Percentiles rank a stretch among this genome's conserved stretches.
Evolutionary conservation across 2,888 invertebrate species (phyloP).

Genomic region (Metacarcinus magister): DNA sequence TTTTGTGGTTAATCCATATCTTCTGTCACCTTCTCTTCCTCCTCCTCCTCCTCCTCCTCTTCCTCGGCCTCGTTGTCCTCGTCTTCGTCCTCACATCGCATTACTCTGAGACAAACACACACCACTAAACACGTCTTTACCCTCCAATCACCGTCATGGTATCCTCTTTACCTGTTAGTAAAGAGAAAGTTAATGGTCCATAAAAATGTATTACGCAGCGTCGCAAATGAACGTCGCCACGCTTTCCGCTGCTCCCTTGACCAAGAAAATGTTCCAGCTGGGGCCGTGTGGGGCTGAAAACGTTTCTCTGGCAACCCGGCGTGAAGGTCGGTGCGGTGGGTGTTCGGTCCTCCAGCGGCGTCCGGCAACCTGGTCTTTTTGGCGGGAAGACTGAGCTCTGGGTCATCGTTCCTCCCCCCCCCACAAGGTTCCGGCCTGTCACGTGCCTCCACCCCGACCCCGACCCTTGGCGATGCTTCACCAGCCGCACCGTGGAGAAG

Average conservation of each 20-base stretch:
- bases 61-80: background rate
- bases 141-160: background rate
- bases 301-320: background rate
- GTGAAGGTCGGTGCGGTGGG: background rate
- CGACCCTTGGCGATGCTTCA: background rate
- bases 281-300: background rate
- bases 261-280: background rate
- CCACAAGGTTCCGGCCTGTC: background rate
- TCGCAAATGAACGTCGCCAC: background rate
- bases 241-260: background rate
- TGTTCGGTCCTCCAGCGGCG: background rate
- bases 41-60: background rate
- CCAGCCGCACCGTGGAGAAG: background rate
- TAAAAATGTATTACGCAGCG: background rate
- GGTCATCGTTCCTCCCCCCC: background rate
- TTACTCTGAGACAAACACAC: background rate
- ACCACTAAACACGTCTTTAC: background rate
- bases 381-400: slow-evolving; percentile 18
- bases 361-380: background rate
- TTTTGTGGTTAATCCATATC: background rate
- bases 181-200: background rate
- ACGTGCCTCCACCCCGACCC: background rate
- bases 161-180: background rate
- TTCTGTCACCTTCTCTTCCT: background rate
- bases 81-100: background rate